Evolutionary conservation across 2,797 vertebrate species (phyloP).

Genomic region (Galaxias olidus): DNA sequence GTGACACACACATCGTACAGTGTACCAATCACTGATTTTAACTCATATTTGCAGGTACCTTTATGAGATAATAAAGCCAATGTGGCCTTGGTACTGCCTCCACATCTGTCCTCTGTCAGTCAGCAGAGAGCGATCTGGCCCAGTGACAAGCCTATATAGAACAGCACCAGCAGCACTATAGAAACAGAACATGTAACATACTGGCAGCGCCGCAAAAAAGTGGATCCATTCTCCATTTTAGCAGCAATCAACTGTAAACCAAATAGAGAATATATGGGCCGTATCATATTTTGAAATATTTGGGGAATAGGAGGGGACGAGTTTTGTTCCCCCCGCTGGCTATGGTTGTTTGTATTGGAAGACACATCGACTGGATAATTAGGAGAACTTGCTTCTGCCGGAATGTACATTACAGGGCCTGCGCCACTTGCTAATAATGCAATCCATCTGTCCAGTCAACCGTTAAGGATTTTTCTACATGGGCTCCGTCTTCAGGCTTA

Average conservation of each 20-base stretch:
- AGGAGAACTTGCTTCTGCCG: conserved; percentile 45
- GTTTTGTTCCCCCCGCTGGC: conserved; percentile 18
- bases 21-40: not conserved
- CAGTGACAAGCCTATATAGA: conserved; percentile 1
- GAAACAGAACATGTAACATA: not conserved
- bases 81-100: conserved; percentile 20
- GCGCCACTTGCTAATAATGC: conserved; percentile 54
- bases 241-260: conserved; percentile 26
- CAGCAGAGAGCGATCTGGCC: not conserved
- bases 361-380: conserved; percentile 58
- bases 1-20: too few species aligned
- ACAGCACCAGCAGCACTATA: not conserved
- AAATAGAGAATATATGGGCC: conserved; percentile 20
- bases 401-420: conserved; percentile 47
- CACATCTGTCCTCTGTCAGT: conserved; percentile 23
- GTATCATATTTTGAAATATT: conserved; percentile 19
- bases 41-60: conserved; percentile 2
- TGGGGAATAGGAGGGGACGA: not conserved
- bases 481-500: conserved; percentile 36
- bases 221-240: conserved; percentile 16
- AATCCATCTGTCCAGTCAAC: conserved; percentile 52
- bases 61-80: not conserved
- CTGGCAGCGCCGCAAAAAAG: not conserved
- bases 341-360: conserved; percentile 56
- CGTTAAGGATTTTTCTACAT: conserved; percentile 47